Base-by-base conservation (phyloP, 1,140 invertebrate species). In the Drosophila grimshawi region DNA sequence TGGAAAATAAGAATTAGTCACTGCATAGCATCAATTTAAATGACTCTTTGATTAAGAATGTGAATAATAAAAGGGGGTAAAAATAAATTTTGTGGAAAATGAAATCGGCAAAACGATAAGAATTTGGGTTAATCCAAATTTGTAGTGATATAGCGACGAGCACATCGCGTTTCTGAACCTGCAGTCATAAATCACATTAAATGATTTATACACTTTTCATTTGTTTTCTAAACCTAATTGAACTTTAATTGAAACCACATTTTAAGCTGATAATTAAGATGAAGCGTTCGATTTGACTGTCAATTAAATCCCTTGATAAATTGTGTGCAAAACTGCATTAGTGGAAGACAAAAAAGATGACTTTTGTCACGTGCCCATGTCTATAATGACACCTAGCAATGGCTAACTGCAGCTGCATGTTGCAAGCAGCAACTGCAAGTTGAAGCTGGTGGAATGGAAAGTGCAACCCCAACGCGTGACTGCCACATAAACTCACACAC, bases 321-420 rank as follows among this genome's bases (percentile, higher is more conserved):
- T 63, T 39, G 39, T 27, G 57, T 30, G 33, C 6, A 66, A 59
- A 66, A 49, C 64, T 66, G 43, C 46, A 66, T 49, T 66, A 35
- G 11, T 7, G 11, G 37, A 10, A n/a, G 7, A 68, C 46, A 52
- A 68, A 60, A 41, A 29, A 45, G 5, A 33, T 52, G 46, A 46
- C 39, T 53, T 60, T 56, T 53, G 69, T 67, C 69, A 72, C 69
- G 63, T 67, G 62, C 53, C 46, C 69, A 49, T 48, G 35, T 39
- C 52, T 39, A 19, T 19, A 71, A 67, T 67, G 45, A 45, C 39
- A 43, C 30, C 19, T 32, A 19, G 45, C 2, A 39, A 7, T 10
- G 37, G 37, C 37, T 39, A 19, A 19, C 19, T 19, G 19, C 3
- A 7, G 56, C 46, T 52, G 56, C 6, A 27, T 8, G 46, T 67